These are phyloP conservation scores for Danio tinwini DNA, from an alignment of 2,797 vertebrate genomes.

Conservation along the genomic window DNA sequence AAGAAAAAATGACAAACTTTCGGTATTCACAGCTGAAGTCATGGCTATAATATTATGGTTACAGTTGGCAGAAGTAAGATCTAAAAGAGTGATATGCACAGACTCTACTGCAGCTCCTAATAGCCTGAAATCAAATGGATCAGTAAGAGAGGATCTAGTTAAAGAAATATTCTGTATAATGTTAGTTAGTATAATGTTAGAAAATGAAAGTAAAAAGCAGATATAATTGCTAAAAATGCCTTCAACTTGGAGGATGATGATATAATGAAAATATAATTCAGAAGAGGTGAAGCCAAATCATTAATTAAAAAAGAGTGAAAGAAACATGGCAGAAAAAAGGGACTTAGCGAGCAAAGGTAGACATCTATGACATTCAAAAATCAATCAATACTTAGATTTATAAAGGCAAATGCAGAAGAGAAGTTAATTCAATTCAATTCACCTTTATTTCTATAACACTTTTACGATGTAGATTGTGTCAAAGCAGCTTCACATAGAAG, in stretches of 20 bases:
- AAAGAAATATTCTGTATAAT: not conserved
- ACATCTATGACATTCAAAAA: not conserved
- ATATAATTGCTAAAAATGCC: not conserved
- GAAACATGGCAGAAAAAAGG: not conserved
- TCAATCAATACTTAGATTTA: not conserved
- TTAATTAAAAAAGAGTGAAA: not conserved
- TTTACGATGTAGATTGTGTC: too few relatives aligned
- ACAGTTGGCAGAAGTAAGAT: not conserved
- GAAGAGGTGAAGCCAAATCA: constrained; percentile 4
- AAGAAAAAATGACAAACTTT: not conserved
- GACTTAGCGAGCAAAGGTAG: too few relatives aligned
- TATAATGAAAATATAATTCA: not conserved
- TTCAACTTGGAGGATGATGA: too few relatives aligned
- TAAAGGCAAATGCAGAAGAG: too few relatives aligned
- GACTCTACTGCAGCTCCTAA: not conserved
- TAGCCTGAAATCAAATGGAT: not conserved
- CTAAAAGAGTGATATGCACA: not conserved
- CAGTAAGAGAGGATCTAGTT: not conserved
- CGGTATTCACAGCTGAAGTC: not conserved
- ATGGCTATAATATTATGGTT: not conserved
- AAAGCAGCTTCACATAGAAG: too few relatives aligned
- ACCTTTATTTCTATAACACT: too few relatives aligned
- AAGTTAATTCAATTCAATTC: too few relatives aligned
- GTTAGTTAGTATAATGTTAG: not conserved
- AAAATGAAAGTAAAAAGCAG: not conserved